Conservation (phyloP, 2,888 invertebrate genomes). For the Mesochorus sp. region DNA sequence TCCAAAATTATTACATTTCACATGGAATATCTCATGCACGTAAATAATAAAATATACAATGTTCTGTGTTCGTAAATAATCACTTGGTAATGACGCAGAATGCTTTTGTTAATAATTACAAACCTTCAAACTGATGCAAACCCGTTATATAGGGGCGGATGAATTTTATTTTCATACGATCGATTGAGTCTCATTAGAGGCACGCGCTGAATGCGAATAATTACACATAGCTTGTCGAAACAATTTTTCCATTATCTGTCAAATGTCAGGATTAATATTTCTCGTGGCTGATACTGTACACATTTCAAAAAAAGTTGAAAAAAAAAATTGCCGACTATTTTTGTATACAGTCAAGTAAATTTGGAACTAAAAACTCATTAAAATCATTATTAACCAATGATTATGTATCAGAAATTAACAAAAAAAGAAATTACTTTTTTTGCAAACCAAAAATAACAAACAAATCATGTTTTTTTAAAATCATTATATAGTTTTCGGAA, state of each 20-base stretch:
- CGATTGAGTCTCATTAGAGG: constrained; percentile 18
- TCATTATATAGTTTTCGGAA: no score
- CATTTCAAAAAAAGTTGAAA: no score
- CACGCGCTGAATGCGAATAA: not conserved
- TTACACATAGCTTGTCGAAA: constrained; percentile 15
- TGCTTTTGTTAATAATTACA: constrained; percentile 37
- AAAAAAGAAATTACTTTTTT: no score
- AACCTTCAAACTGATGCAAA: not conserved
- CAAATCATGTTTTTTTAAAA: no score
- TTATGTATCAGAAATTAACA: no score
- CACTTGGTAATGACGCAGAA: constrained; percentile 49
- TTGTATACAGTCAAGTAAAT: no score
- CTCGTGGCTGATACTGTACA: no score
- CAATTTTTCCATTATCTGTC: constrained; percentile 12
- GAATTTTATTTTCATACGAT: constrained; percentile 2
- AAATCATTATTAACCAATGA: no score
- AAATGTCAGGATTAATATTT: constrained; percentile 16
- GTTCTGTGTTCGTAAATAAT: constrained; percentile 28
- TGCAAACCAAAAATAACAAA: no score
- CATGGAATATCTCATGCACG: not conserved
- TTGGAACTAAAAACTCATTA: no score
- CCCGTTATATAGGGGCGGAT: not conserved
- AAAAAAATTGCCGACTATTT: no score
- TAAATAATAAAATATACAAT: not conserved
- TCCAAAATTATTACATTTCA: not conserved